phyloP scores from a whole-genome alignment of 2,888 invertebrate species.

The Catocala sponsa region DNA sequence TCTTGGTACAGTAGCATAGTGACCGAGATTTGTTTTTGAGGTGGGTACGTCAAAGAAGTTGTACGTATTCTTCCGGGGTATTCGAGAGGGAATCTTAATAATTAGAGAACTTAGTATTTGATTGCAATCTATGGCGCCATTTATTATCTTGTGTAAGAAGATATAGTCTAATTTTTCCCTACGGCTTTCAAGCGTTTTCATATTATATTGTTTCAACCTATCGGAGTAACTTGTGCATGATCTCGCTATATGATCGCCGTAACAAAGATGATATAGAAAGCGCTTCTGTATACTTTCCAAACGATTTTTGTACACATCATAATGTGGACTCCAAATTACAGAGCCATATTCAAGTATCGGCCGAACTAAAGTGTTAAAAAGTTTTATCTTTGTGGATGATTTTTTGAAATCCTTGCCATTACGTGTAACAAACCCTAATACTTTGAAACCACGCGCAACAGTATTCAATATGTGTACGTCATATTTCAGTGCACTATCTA shows the following conservation, averaged over 20 bases:
- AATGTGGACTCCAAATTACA: too few relatives aligned
- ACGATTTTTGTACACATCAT: neutral
- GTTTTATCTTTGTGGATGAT: too few relatives aligned
- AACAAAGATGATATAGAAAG: too few relatives aligned
- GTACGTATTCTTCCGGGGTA: neutral
- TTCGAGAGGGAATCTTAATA: neutral
- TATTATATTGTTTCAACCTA: too few relatives aligned
- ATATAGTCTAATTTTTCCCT: too few relatives aligned
- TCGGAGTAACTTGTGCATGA: neutral
- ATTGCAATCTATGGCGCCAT: neutral
- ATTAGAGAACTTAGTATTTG: neutral
- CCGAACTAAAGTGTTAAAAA: neutral
- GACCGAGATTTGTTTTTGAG: neutral
- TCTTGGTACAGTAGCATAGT: neutral
- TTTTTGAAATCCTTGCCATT: too few relatives aligned
- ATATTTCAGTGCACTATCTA: too few relatives aligned
- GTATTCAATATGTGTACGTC: too few relatives aligned
- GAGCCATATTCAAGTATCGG: neutral
- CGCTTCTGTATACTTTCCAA: neutral
- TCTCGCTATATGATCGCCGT: neutral
- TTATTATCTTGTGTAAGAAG: too few relatives aligned
- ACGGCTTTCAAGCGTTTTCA: too few relatives aligned
- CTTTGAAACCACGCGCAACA: too few relatives aligned
- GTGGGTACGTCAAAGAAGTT: neutral
- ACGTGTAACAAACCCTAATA: too few relatives aligned